Conservation (phyloP, 2,797 vertebrate species). For the Mionectes olivaceus region DNA sequence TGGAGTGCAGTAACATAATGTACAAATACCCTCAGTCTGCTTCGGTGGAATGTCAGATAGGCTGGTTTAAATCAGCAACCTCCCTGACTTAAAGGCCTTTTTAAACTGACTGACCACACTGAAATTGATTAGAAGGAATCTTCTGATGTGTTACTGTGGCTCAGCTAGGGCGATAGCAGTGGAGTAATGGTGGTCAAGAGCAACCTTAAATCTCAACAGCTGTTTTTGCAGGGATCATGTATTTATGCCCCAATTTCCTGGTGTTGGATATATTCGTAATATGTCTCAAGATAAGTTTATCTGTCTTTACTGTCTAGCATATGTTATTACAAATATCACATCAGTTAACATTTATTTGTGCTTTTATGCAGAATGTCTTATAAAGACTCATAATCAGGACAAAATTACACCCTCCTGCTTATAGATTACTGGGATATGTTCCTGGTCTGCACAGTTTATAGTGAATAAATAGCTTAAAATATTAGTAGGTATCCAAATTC, state of each 20-base stretch:
- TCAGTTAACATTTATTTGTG: not conserved
- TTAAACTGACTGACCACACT: not conserved
- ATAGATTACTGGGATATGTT: not conserved
- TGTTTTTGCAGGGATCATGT: not conserved
- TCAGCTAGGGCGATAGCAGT: not conserved
- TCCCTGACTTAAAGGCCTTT: not conserved
- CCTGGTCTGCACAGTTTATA: not conserved
- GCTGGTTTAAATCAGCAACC: not conserved
- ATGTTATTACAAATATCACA: not conserved
- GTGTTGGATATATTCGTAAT: not conserved
- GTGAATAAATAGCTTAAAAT: not conserved
- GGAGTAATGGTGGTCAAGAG: not conserved
- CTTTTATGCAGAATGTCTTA: not conserved
- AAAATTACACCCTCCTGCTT: not conserved
- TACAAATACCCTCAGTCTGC: not conserved
- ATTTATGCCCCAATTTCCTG: not conserved
- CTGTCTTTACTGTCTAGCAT: not conserved
- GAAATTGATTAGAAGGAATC: not conserved
- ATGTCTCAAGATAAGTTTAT: not conserved
- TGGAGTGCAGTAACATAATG: not conserved
- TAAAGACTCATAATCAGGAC: not conserved
- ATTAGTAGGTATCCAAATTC: not conserved
- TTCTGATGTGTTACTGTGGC: not conserved
- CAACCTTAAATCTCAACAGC: not conserved
- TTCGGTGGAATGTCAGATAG: not conserved